These are phyloP conservation scores for Chrysomallon squamiferum DNA, from an alignment of 1,140 invertebrate genomes.

Conservation along the genomic window DNA sequence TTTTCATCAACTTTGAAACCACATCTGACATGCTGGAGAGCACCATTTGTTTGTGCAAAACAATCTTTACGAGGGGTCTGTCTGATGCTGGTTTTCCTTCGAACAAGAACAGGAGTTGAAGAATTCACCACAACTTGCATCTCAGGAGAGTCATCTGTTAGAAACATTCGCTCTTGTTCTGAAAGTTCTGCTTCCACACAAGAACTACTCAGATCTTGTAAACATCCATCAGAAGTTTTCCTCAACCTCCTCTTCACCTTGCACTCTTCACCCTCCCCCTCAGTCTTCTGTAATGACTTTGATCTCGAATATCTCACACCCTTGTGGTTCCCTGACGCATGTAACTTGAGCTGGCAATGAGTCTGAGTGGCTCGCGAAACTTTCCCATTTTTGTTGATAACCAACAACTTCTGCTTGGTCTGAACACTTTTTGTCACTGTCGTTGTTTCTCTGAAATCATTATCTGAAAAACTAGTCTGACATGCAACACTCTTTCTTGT, in stretches of 20 bases:
- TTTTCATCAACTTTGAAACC: neutral
- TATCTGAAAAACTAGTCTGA: neutral
- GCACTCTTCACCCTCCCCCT: neutral
- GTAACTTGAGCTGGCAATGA: neutral
- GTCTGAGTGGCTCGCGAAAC: slow-evolving; percentile 1
- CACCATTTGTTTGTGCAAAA: neutral
- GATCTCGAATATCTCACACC: neutral
- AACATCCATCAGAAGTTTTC: neutral
- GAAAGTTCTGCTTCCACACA: neutral
- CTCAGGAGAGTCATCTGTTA: slow-evolving; percentile 36
- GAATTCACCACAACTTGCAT: slow-evolving; percentile 52
- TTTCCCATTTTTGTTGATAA: neutral
- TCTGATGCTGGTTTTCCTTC: slow-evolving; percentile 21
- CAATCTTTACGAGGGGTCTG: neutral
- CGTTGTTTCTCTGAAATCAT: neutral
- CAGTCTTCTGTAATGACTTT: neutral
- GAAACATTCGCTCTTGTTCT: slow-evolving; percentile 2
- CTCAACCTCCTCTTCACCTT: neutral
- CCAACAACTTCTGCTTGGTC: slow-evolving; percentile 1
- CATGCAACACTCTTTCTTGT: neutral
- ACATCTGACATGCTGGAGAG: neutral
- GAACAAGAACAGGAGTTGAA: slow-evolving; percentile 44
- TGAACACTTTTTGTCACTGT: neutral
- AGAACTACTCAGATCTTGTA: neutral
- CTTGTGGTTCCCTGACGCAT: neutral